Percentiles rank a stretch among this genome's conserved stretches.
These are phyloP conservation scores for Oasisia sp. DNA, from an alignment of 2,888 invertebrate species.

Conservation along the genomic window DNA sequence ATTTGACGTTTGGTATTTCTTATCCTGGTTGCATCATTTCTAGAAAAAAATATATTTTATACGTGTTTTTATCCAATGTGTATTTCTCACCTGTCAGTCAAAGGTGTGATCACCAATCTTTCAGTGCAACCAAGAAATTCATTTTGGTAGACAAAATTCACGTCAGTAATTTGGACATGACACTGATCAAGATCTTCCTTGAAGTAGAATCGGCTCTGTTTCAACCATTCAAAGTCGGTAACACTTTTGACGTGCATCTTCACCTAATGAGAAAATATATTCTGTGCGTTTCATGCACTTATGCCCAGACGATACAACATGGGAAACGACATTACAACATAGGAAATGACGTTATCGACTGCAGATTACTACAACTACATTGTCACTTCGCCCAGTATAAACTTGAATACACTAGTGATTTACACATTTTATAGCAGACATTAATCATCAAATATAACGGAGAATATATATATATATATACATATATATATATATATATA, in stretches of 20 bases:
- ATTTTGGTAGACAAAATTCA: constrained; percentile 86
- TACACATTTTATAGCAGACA: no score
- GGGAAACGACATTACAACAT: neutral
- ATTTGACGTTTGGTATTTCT: no score
- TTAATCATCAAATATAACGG: no score
- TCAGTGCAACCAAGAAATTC: constrained; percentile 90
- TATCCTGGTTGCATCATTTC: no score
- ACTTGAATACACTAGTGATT: no score
- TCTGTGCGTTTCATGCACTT: neutral
- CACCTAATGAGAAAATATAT: constrained; percentile 53
- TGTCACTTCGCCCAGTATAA: no score
- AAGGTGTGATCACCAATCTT: constrained; percentile 87
- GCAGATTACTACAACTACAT: neutral
- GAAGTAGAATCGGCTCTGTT: constrained; percentile 88
- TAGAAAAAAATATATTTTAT: no score
- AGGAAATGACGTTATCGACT: neutral
- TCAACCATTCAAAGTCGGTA: constrained; percentile 90
- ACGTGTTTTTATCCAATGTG: no score
- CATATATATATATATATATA: no score
- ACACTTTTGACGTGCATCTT: constrained; percentile 72
- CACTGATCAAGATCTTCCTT: constrained; percentile 81
- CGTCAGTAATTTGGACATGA: constrained; percentile 83
- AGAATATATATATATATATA: no score
- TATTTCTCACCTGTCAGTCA: constrained; percentile 78
- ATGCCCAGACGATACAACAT: neutral